A percentile compares a stretch with the other conserved stretches of the same genome.
Conservation (phyloP, 2,888 invertebrate species). For the Asteroscopus sphinx region DNA sequence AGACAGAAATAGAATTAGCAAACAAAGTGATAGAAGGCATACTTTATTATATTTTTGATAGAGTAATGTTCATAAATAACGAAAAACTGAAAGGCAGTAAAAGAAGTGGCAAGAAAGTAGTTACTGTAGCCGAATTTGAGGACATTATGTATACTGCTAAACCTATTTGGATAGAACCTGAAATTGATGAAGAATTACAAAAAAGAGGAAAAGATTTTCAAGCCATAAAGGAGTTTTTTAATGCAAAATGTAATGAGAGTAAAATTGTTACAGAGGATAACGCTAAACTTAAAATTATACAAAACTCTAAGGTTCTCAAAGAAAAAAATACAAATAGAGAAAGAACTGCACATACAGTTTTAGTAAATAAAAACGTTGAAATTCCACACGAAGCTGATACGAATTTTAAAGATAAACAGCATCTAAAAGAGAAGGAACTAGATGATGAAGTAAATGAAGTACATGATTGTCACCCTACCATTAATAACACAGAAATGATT, state of each 20-base stretch:
- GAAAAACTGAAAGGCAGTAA: conserved; percentile 64
- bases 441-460: neutral
- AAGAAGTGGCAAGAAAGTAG: conserved; percentile 67
- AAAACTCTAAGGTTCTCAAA: neutral
- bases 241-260: conserved; percentile 11
- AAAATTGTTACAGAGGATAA: neutral
- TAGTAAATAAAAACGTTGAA: neutral
- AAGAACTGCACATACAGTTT: neutral
- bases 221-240: conserved; percentile 28
- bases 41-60: conserved; percentile 77
- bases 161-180: conserved; percentile 61
- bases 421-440: neutral
- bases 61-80: conserved; percentile 62
- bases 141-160: conserved; percentile 80
- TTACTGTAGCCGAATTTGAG: conserved; percentile 81
- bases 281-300: neutral
- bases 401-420: neutral
- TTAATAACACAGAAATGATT: neutral
- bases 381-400: neutral
- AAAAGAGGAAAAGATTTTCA: conserved; percentile 19
- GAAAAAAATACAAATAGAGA: neutral
- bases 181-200: conserved; percentile 9
- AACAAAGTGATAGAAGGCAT: conserved; percentile 78
- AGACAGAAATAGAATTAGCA: conserved; percentile 62
- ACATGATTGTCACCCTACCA: neutral